Conservation (phyloP, 2,888 invertebrate species). For the Hydroisotoma schaefferi region DNA sequence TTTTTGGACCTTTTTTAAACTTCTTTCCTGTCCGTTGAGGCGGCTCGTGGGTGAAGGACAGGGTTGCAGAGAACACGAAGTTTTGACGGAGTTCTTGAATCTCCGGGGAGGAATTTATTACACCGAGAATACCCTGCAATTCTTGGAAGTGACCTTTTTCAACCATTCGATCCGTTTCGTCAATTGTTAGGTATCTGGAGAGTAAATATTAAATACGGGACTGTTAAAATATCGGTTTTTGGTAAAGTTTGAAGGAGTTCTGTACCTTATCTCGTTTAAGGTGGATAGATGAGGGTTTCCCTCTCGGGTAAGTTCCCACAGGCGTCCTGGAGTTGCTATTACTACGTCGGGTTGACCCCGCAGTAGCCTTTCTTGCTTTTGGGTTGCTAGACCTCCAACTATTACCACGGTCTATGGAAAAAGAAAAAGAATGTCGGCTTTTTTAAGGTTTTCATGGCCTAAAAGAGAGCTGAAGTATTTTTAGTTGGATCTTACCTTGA, state of each 20-base stretch:
- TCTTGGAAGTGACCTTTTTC: conserved; percentile 96
- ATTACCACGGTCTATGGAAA: conserved; percentile 72
- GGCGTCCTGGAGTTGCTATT: conserved; percentile 92
- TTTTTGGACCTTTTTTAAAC: conserved; percentile 51
- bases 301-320: conserved; percentile 87
- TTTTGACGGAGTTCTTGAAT: conserved; percentile 69
- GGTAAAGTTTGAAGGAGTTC: neutral
- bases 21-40: conserved; percentile 55
- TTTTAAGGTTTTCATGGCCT: too few species aligned
- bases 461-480: neutral
- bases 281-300: conserved; percentile 73
- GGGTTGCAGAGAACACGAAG: conserved; percentile 95
- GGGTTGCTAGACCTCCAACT: conserved; percentile 89
- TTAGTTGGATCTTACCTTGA: conserved; percentile 54
- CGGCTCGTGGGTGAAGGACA: conserved; percentile 84
- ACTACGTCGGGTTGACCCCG: conserved; percentile 83
- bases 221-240: neutral
- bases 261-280: conserved; percentile 65
- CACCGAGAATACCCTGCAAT: conserved; percentile 71
- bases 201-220: conserved; percentile 29
- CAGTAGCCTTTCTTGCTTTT: conserved; percentile 88
- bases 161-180: conserved; percentile 98
- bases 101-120: conserved; percentile 68
- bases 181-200: conserved; percentile 81
- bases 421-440: too few species aligned